These are phyloP conservation scores for Gallinago media DNA, from an alignment of 2,113 vertebrate genomes.

Conservation along the genomic window DNA sequence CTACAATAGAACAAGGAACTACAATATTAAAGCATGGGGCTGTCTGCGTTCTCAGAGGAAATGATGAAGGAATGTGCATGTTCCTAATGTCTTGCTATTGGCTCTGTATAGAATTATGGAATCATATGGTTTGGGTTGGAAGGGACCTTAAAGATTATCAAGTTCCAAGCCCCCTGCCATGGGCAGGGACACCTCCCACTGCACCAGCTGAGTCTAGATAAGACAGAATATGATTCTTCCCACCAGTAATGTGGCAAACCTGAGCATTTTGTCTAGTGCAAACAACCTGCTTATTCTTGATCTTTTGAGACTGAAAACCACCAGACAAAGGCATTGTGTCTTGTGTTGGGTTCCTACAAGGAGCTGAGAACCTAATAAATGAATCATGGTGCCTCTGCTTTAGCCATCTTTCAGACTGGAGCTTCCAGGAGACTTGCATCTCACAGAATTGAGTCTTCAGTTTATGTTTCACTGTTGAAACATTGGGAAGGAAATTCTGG, in stretches of 20 bases:
- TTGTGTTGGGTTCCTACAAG: not conserved
- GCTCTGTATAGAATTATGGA: not conserved
- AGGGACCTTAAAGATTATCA: too few species aligned
- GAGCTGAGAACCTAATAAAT: not conserved
- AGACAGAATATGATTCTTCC: not conserved
- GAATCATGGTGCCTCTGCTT: not conserved
- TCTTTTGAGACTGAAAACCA: not conserved
- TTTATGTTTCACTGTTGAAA: not conserved
- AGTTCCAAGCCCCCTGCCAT: too few species aligned
- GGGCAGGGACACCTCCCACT: too few species aligned
- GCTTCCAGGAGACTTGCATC: not conserved
- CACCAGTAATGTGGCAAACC: not conserved
- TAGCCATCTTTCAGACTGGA: not conserved
- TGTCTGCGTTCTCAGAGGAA: not conserved
- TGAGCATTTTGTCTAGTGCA: not conserved
- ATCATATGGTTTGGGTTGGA: too few species aligned
- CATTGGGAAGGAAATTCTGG: not conserved
- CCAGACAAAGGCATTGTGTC: not conserved
- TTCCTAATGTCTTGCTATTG: not conserved
- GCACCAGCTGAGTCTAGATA: not conserved
- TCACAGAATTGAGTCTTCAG: not conserved
- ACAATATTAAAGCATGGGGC: not conserved
- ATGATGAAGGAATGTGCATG: not conserved
- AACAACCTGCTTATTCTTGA: not conserved
- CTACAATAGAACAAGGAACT: not conserved